phyloP scores from a whole-genome alignment of 2,888 invertebrate species.

The Ditula angustiorana region DNA sequence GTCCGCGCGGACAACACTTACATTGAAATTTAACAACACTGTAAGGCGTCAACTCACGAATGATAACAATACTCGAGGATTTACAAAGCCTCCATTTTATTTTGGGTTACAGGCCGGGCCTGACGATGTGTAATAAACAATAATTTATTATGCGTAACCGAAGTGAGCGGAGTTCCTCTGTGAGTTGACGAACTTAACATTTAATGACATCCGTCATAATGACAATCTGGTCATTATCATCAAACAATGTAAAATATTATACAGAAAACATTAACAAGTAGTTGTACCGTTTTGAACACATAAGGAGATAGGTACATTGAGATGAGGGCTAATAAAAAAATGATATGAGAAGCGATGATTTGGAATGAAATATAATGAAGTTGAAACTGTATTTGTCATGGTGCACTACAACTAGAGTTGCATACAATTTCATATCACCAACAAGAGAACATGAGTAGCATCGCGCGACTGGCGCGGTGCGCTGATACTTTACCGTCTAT shows the following conservation, averaged over 20 bases:
- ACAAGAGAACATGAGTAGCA: constrained; percentile 18
- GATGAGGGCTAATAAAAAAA: constrained; percentile 19
- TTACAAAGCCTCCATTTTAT: constrained; percentile 2
- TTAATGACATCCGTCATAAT: too few relatives aligned
- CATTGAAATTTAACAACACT: constrained; percentile 28
- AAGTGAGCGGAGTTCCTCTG: neutral
- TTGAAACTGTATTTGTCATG: constrained; percentile 14
- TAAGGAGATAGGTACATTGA: constrained; percentile 34
- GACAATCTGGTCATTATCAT: constrained; percentile 1
- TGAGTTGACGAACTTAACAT: constrained; percentile 28
- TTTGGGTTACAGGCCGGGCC: neutral
- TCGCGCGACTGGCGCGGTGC: neutral
- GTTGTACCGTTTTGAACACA: constrained; percentile 39
- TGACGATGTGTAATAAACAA: neutral
- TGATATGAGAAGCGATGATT: constrained; percentile 18
- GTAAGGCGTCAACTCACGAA: constrained; percentile 30
- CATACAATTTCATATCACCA: constrained; percentile 8
- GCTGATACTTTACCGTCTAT: constrained; percentile 61
- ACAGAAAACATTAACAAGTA: constrained; percentile 37
- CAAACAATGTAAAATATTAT: constrained; percentile 37
- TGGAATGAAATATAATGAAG: constrained; percentile 16
- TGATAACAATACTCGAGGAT: neutral
- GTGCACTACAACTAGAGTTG: constrained; percentile 28
- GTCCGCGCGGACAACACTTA: constrained; percentile 5
- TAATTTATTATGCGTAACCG: neutral